phyloP scores from a whole-genome alignment of 2,113 vertebrate genomes.

The Rousettus leschenaultii region DNA sequence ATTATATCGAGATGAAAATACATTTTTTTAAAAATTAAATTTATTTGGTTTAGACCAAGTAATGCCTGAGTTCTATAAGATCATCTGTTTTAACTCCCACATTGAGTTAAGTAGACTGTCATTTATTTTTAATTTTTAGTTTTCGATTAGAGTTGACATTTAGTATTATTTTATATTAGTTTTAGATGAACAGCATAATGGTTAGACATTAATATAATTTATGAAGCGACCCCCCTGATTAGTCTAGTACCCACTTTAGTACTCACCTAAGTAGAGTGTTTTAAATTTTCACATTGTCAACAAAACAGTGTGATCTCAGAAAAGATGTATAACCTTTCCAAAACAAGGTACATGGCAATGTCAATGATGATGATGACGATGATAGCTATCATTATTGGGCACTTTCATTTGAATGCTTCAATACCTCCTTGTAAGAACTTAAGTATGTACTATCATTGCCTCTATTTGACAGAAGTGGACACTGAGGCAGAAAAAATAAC shows the following conservation, averaged over 20 bases:
- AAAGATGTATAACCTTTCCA: neutral
- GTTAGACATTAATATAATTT: too few relatives aligned
- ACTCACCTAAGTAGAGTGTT: neutral
- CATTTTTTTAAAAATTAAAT: neutral
- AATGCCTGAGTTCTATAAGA: neutral
- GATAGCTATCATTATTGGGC: neutral
- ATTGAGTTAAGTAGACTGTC: neutral
- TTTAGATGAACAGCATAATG: too few relatives aligned
- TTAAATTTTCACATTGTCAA: neutral
- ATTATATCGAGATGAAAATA: neutral
- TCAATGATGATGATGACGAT: neutral
- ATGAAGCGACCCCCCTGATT: too few relatives aligned
- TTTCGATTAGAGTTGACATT: too few relatives aligned
- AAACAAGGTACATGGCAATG: neutral
- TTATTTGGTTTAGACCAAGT: neutral
- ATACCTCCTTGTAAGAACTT: neutral
- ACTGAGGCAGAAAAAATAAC: neutral
- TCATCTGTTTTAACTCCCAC: neutral
- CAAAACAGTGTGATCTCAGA: neutral
- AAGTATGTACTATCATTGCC: neutral
- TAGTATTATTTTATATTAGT: too few relatives aligned
- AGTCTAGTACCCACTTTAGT: neutral
- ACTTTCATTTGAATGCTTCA: neutral
- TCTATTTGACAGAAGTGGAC: neutral
- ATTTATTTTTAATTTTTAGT: too few relatives aligned